phyloP scores from a whole-genome alignment of 2,888 invertebrate genomes.

The Orchestes rusci region DNA sequence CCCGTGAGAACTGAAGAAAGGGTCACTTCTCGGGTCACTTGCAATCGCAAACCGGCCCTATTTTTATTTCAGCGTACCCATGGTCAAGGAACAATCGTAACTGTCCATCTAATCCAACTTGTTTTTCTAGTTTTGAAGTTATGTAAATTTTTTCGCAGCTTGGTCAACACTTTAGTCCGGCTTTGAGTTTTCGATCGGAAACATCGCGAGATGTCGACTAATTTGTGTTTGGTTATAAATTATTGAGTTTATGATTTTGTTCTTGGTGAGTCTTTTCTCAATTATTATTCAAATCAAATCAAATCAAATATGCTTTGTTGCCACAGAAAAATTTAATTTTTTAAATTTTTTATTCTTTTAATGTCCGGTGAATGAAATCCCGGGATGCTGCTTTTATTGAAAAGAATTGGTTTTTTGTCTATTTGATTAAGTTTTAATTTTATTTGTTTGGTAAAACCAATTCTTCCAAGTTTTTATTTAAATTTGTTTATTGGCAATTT shows the following conservation, averaged over 20 bases:
- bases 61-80: slow-evolving; percentile 19
- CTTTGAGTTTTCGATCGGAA: slow-evolving; percentile 19
- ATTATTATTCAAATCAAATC: too few relatives aligned
- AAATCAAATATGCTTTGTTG: too few relatives aligned
- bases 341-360: not conserved
- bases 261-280: too few relatives aligned
- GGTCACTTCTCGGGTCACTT: slow-evolving; percentile 31
- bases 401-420: too few relatives aligned
- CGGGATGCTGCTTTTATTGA: not conserved
- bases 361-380: too few relatives aligned
- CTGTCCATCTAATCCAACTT: slow-evolving; percentile 38
- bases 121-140: slow-evolving; percentile 40
- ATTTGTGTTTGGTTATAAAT: too few relatives aligned
- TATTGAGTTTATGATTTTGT: too few relatives aligned
- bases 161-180: slow-evolving; percentile 21
- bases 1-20: slow-evolving; percentile 33
- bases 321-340: not conserved
- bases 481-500: too few relatives aligned
- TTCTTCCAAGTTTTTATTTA: too few relatives aligned
- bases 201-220: slow-evolving; percentile 7
- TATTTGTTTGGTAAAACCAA: too few relatives aligned
- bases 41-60: slow-evolving; percentile 17
- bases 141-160: slow-evolving; percentile 22
- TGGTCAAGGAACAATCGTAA: slow-evolving; percentile 30
- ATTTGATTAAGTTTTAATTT: too few relatives aligned